Percentiles rank a stretch among this genome's conserved stretches.
Evolutionary conservation across 2,888 invertebrate species (phyloP).

Genomic region (Apodemia duryi): DNA sequence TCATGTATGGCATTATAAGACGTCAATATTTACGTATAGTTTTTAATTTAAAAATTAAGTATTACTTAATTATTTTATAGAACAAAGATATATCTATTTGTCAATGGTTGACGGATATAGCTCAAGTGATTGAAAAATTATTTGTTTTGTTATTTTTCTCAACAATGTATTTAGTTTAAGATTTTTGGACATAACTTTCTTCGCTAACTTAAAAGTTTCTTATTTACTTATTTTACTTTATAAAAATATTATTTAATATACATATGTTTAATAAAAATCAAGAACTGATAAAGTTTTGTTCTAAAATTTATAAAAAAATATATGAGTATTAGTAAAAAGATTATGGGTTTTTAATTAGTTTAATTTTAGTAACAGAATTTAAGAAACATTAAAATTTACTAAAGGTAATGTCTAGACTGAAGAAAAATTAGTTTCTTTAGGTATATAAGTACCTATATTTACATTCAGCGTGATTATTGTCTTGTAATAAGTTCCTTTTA

Average conservation of each 20-base stretch:
- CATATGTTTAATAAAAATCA: constrained; percentile 31
- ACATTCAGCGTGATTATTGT: constrained; percentile 7
- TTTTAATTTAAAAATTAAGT: constrained; percentile 25
- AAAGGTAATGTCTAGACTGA: not conserved
- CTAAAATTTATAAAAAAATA: constrained; percentile 31
- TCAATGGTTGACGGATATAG: constrained; percentile 27
- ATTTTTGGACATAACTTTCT: constrained; percentile 11
- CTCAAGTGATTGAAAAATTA: constrained; percentile 29
- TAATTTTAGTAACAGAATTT: no score
- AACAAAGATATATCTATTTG: constrained; percentile 23
- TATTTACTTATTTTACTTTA: constrained; percentile 17
- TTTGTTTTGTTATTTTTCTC: constrained; percentile 26
- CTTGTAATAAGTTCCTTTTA: not conserved
- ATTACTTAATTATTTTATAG: constrained; percentile 28
- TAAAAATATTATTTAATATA: constrained; percentile 17
- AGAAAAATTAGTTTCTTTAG: not conserved
- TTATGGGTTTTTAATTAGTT: constrained; percentile 3
- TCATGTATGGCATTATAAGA: constrained; percentile 6
- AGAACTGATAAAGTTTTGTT: constrained; percentile 38
- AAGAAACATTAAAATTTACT: no score
- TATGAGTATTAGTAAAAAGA: constrained; percentile 13
- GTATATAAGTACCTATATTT: constrained; percentile 5
- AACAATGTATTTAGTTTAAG: constrained; percentile 17
- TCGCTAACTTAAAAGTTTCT: constrained; percentile 5
- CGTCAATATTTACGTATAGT: constrained; percentile 15